These are phyloP conservation scores for Steatocranus sp. DNA, from an alignment of 2,797 vertebrate genomes.

Conservation along the genomic window DNA sequence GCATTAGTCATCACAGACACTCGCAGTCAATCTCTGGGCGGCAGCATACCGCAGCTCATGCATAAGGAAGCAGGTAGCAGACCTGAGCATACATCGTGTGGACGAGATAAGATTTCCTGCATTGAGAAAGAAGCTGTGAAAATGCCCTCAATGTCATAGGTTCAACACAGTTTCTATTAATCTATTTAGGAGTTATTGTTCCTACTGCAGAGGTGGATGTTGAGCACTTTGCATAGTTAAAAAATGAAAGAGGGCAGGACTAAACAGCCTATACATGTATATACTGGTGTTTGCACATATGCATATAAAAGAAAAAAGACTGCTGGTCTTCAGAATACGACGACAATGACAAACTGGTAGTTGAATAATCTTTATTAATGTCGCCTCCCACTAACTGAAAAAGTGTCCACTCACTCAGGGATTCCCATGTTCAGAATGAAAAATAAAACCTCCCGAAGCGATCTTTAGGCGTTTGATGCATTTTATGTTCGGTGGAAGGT, in stretches of 20 bases:
- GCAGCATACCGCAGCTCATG: slow-evolving; percentile 30
- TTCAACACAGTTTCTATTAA: neutral
- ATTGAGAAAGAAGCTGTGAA: neutral
- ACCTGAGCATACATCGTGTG: neutral
- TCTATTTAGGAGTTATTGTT: neutral
- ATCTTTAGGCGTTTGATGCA: neutral
- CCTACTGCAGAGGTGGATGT: neutral
- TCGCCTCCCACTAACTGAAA: neutral
- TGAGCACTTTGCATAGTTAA: neutral
- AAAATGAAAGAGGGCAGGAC: neutral
- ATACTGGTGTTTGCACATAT: neutral
- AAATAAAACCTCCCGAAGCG: neutral
- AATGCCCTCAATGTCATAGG: neutral
- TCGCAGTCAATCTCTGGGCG: slow-evolving; percentile 1
- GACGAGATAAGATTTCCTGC: neutral
- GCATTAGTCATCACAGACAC: slow-evolving; percentile 28
- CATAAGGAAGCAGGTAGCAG: slow-evolving; percentile 29
- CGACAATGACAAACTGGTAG: slow-evolving; percentile 11
- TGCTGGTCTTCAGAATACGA: slow-evolving; percentile 4
- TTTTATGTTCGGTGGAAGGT: neutral
- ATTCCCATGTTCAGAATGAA: neutral
- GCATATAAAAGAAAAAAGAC: neutral
- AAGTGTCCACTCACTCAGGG: neutral
- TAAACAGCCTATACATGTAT: neutral
- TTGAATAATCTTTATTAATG: slow-evolving; percentile 18